Base-by-base conservation (phyloP, 2,113 vertebrate genomes). In the Polypterus bichir region DNA sequence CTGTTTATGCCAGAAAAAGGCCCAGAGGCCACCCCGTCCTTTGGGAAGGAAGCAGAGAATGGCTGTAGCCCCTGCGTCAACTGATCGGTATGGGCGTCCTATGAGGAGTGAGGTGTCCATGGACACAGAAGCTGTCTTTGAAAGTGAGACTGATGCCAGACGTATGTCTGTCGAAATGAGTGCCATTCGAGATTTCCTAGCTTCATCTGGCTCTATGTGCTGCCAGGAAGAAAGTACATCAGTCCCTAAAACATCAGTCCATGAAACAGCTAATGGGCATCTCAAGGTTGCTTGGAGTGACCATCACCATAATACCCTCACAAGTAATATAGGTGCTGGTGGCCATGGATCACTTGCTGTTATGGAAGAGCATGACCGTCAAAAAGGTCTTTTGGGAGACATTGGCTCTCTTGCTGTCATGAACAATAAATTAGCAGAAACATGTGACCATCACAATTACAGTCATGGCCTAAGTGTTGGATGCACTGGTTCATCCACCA, bases 161-260 rank as follows among this genome's bases (percentile, higher is more conserved):
- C 83, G 81, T 58, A 64, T 85, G 55, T 88, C 84, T 4, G 85
- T 75, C 62, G 85, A 88, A 71, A 86, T 88, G 86, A 88, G 86
- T 64, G 86, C 83, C 3, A 79, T 86, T 61, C 83, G 82, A 52
- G 85, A 88, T 70, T 85, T 87, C 62, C 80, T 79, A 74, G 78
- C 79, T 60, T 63, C 64, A 27, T 27, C 27, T 27, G 27, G 27
- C 27, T 27, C 27, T 27, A 27, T 27, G 27, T 60, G 27, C 9
- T 45, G 47, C 59, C 44, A 60, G 59, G 59, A 45, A 46, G 59
- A 27, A 60, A 46, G 47, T 45, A 46, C 59, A 60, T n/a, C 59
- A 45, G 46, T 48, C 60, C 49, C 49, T 9, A 51, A 9, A 9
- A 6, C 9, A 9, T 9, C 49, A 51, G 56, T 7, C 10, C 56